A percentile compares a stretch with the other conserved stretches of the same genome.
Conservation (phyloP, 2,888 invertebrate species). For the Protodeltote pygarga region DNA sequence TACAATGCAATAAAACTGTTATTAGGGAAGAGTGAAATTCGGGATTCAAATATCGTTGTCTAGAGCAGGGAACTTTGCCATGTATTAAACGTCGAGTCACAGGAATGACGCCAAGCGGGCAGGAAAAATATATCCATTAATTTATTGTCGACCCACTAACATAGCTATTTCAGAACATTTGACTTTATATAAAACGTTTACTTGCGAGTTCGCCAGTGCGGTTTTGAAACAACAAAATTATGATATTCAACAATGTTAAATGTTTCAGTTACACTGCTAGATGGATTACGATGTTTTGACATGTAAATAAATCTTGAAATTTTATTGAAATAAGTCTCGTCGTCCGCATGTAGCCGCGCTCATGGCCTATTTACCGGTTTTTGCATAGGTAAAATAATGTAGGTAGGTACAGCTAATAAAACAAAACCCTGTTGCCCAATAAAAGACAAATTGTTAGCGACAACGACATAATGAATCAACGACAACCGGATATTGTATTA, state of each 20-base stretch:
- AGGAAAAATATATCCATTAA: constrained; percentile 48
- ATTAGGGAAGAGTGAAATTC: too few relatives aligned
- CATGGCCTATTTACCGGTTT: background rate
- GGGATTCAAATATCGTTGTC: too few relatives aligned
- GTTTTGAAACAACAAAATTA: constrained; percentile 23
- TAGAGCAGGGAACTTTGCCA: background rate
- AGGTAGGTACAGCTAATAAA: background rate
- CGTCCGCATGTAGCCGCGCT: background rate
- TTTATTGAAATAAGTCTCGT: constrained; percentile 1
- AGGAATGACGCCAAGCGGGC: constrained; percentile 43
- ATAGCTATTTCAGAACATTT: constrained; percentile 47
- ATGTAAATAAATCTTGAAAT: background rate
- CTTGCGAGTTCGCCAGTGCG: constrained; percentile 2
- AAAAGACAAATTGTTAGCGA: background rate
- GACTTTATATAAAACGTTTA: constrained; percentile 29
- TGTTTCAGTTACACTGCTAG: constrained; percentile 26
- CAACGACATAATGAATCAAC: constrained; percentile 7
- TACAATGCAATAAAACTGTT: too few relatives aligned
- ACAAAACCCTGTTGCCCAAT: too few relatives aligned
- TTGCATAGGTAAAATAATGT: background rate
- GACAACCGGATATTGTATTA: constrained; percentile 16
- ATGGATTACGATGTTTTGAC: constrained; percentile 4
- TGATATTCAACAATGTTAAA: too few relatives aligned
- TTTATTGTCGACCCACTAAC: constrained; percentile 41
- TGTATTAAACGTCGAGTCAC: constrained; percentile 2